phyloP scores from a whole-genome alignment of 2,888 invertebrate genomes.

The Mycogona germanica region DNA sequence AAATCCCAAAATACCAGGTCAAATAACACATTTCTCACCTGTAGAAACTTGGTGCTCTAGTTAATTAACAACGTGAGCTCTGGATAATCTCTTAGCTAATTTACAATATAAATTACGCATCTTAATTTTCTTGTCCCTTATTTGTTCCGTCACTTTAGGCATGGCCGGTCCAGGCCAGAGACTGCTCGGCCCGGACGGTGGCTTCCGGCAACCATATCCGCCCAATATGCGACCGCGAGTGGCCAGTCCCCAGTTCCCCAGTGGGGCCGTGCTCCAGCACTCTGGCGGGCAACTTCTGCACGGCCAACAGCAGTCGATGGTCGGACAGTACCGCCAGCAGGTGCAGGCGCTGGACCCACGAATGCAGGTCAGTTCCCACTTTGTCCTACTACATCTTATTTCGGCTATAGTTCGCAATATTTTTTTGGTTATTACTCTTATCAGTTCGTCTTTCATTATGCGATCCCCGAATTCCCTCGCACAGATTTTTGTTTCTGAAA shows the following conservation, averaged over 20 bases:
- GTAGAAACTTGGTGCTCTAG: no score
- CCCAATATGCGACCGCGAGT: constrained; percentile 20
- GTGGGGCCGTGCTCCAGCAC: constrained; percentile 3
- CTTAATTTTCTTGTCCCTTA: background rate
- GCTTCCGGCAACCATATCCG: constrained; percentile 22
- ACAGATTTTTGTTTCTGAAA: no score
- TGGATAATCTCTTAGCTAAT: no score
- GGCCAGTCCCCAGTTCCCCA: no score
- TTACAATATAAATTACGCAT: background rate
- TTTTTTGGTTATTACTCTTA: constrained; percentile 1
- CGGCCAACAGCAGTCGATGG: constrained; percentile 15
- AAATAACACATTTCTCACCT: no score
- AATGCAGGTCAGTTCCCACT: constrained; percentile 10
- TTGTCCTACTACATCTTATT: constrained; percentile 24
- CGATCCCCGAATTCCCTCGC: background rate
- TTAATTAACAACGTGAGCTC: no score
- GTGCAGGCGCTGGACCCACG: constrained; percentile 17
- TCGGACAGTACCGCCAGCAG: constrained; percentile 19
- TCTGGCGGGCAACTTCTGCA: constrained; percentile 4
- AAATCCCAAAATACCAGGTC: no score
- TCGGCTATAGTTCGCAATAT: constrained; percentile 3
- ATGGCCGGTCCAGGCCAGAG: constrained; percentile 5
- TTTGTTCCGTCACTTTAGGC: background rate
- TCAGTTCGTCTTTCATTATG: constrained; percentile 2
- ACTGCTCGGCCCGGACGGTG: constrained; percentile 11